These are phyloP conservation scores for Phyllotis vaccarum DNA, from an alignment of 2,797 vertebrate genomes.

Conservation along the genomic window DNA sequence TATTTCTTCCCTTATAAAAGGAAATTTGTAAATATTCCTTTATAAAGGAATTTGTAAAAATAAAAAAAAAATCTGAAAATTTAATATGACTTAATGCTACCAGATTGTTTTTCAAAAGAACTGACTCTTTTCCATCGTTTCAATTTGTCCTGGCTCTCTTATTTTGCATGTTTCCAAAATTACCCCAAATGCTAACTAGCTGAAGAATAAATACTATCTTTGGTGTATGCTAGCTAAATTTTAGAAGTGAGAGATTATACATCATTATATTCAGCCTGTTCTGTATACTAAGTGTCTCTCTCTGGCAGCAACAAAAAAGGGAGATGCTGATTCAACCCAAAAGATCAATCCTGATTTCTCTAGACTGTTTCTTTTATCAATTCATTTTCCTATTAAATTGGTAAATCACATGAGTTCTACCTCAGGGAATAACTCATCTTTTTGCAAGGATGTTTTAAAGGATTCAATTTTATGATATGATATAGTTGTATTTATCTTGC, in stretches of 20 bases:
- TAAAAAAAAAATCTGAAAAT: not conserved
- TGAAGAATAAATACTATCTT: constrained; percentile 51
- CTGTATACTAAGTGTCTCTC: constrained; percentile 45
- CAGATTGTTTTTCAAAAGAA: constrained; percentile 39
- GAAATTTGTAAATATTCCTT: not conserved
- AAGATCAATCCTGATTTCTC: constrained; percentile 70
- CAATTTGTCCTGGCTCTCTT: not conserved
- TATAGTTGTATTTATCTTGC: constrained; percentile 11
- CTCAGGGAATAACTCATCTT: constrained; percentile 73
- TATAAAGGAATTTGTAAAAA: constrained; percentile 11
- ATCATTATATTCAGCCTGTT: constrained; percentile 64
- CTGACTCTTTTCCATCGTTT: not conserved
- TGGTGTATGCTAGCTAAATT: constrained; percentile 44
- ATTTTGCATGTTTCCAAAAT: not conserved
- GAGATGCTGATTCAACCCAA: constrained; percentile 75
- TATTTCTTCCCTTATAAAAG: not conserved
- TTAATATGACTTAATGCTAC: not conserved
- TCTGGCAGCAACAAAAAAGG: constrained; percentile 24
- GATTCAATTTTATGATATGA: constrained; percentile 1
- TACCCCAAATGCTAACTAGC: constrained; percentile 36
- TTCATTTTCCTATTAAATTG: constrained; percentile 76
- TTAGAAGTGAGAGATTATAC: constrained; percentile 71
- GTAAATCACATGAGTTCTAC: constrained; percentile 67
- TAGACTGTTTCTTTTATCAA: constrained; percentile 81
- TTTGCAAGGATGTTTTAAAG: constrained; percentile 50